Evolutionary conservation across 2,113 vertebrate species (phyloP).

Genomic region (Tichodroma muraria): DNA sequence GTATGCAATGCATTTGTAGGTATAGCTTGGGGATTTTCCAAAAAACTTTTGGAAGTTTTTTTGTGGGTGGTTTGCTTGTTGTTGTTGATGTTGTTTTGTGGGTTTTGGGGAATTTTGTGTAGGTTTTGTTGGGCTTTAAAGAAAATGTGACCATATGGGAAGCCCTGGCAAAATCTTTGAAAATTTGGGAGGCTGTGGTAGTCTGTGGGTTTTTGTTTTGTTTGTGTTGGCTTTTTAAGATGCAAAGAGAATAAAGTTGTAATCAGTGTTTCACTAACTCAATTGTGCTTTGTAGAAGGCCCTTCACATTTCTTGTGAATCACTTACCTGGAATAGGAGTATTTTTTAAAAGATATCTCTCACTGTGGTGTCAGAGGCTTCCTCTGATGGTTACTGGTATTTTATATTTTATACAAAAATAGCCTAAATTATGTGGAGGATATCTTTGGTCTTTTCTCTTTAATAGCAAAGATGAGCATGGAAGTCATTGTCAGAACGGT

Average conservation of each 20-base stretch:
- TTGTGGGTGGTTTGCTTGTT: neutral
- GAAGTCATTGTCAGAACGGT: neutral
- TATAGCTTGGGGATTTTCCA: neutral
- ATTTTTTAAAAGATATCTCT: neutral
- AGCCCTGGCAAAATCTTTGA: neutral
- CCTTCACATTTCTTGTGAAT: neutral
- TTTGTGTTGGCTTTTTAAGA: neutral
- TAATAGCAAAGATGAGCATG: neutral
- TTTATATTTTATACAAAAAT: neutral
- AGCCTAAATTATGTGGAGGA: neutral
- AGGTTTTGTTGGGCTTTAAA: neutral
- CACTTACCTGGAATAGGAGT: neutral
- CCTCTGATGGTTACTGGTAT: neutral
- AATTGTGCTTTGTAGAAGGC: neutral
- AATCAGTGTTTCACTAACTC: neutral
- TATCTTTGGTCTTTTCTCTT: neutral
- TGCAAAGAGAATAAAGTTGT: neutral
- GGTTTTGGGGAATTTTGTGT: neutral
- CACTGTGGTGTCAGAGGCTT: neutral
- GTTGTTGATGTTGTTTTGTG: neutral
- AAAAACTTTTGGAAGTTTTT: too few relatives aligned
- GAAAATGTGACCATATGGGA: neutral
- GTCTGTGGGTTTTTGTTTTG: neutral
- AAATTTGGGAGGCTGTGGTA: neutral
- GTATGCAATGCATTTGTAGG: neutral